Conservation (phyloP, 2,888 invertebrate genomes). For the Neuroscelio doddi region DNA sequence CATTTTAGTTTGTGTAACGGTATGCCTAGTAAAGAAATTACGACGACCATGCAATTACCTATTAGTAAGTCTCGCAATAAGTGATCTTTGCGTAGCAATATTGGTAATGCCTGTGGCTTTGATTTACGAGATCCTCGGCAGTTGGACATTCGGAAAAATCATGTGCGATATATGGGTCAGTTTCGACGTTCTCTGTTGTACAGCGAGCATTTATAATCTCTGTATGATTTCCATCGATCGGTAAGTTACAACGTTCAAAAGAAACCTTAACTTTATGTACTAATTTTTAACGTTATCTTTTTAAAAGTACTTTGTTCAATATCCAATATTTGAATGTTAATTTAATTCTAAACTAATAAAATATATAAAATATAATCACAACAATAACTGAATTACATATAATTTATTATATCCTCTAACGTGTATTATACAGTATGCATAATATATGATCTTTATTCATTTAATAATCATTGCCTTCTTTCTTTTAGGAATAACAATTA, state of each 20-base stretch:
- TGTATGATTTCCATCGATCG: slow-evolving; percentile 98
- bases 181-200: slow-evolving; percentile 97
- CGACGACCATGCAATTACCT: slow-evolving; percentile 92
- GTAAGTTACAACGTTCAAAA: slow-evolving; percentile 60
- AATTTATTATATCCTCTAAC: too few relatives aligned
- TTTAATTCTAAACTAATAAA: too few relatives aligned
- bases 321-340: too few relatives aligned
- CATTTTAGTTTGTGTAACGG: slow-evolving; percentile 95
- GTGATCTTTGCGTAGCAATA: slow-evolving; percentile 95
- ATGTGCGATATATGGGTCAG: slow-evolving; percentile 98
- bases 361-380: too few relatives aligned
- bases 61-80: slow-evolving; percentile 95
- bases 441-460: too few relatives aligned
- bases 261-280: too few relatives aligned
- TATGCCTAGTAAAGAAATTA: slow-evolving; percentile 93
- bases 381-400: too few relatives aligned
- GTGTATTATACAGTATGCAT: too few relatives aligned
- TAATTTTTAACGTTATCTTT: too few relatives aligned
- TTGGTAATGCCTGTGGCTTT: slow-evolving; percentile 99
- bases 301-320: too few relatives aligned
- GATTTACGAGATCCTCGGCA: slow-evolving; percentile 92
- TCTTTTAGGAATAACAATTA: too few relatives aligned
- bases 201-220: slow-evolving; percentile 98
- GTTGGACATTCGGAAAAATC: slow-evolving; percentile 93
- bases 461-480: too few relatives aligned